A percentile compares a stretch with the other conserved stretches of the same genome.
These are phyloP conservation scores for Lepus americanus DNA, from an alignment of 2,113 vertebrate genomes.

Conservation along the genomic window DNA sequence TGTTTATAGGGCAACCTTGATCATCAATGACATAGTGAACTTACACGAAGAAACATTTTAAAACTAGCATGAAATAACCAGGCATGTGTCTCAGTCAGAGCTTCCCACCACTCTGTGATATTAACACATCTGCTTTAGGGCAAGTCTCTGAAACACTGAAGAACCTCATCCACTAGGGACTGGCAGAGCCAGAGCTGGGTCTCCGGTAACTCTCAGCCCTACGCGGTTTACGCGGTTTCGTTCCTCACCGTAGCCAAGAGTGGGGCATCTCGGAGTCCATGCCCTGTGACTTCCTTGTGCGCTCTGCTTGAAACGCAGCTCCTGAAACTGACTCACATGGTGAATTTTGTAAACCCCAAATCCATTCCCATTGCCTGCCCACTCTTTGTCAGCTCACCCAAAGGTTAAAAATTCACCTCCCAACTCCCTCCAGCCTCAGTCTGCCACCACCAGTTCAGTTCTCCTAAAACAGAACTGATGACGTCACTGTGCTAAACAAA, in stretches of 20 bases:
- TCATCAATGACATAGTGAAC: neutral
- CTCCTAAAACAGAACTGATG: neutral
- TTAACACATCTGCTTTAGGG: neutral
- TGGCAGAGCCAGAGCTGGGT: neutral
- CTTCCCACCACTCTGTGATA: neutral
- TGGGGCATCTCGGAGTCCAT: neutral
- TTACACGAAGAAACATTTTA: constrained; percentile 5
- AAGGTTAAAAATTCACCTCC: constrained; percentile 1
- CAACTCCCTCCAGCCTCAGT: neutral
- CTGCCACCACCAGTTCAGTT: neutral
- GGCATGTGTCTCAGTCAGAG: neutral
- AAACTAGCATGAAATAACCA: constrained; percentile 3
- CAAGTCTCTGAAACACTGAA: neutral
- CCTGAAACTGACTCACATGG: neutral
- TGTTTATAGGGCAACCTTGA: neutral
- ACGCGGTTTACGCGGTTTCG: neutral
- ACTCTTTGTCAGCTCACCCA: neutral
- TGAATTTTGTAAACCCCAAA: neutral
- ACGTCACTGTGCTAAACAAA: neutral
- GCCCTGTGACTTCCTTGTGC: neutral
- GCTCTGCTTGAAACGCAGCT: neutral
- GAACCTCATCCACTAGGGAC: neutral
- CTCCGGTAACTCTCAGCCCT: neutral
- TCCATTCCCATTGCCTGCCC: neutral
- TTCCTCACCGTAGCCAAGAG: neutral